phyloP scores from a whole-genome alignment of 2,888 invertebrate genomes.

The Thyatira batis region DNA sequence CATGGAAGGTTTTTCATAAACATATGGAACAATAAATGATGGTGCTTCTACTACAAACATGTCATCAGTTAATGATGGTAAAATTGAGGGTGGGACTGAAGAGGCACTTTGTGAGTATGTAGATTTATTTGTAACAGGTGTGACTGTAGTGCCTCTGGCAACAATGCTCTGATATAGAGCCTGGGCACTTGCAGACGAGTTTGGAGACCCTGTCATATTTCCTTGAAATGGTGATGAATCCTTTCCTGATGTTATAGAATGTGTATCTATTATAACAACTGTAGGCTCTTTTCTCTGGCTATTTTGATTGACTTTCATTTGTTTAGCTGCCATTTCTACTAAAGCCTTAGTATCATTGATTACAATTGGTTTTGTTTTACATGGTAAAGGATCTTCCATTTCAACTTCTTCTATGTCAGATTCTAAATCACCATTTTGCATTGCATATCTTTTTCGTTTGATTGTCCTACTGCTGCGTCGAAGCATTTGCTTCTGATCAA shows the following conservation, averaged over 20 bases:
- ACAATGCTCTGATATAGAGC: conserved; percentile 83
- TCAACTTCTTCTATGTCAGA: conserved; percentile 86
- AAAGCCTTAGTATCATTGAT: conserved; percentile 88
- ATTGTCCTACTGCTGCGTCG: conserved; percentile 66
- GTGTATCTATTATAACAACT: conserved; percentile 90
- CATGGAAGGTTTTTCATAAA: conserved; percentile 94
- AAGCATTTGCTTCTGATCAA: conserved; percentile 17
- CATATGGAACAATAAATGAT: conserved; percentile 96
- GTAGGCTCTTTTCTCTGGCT: conserved; percentile 86
- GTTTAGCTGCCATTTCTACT: conserved; percentile 86
- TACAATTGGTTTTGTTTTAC: conserved; percentile 75
- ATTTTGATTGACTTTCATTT: conserved; percentile 40
- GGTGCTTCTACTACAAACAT: conserved; percentile 97
- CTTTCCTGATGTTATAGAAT: conserved; percentile 84
- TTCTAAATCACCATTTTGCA: conserved; percentile 80
- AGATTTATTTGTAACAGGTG: conserved; percentile 55
- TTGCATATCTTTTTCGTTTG: conserved; percentile 80
- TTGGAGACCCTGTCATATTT: conserved; percentile 51
- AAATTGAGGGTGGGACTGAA: conserved; percentile 85
- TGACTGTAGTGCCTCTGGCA: conserved; percentile 68
- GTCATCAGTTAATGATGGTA: conserved; percentile 93
- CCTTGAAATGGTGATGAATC: conserved; percentile 81
- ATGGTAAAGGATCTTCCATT: conserved; percentile 79
- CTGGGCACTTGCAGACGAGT: conserved; percentile 81
- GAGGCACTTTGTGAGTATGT: conserved; percentile 47